Base-by-base conservation (phyloP, 2,797 vertebrate genomes). In the Arctocebus calabarensis region DNA sequence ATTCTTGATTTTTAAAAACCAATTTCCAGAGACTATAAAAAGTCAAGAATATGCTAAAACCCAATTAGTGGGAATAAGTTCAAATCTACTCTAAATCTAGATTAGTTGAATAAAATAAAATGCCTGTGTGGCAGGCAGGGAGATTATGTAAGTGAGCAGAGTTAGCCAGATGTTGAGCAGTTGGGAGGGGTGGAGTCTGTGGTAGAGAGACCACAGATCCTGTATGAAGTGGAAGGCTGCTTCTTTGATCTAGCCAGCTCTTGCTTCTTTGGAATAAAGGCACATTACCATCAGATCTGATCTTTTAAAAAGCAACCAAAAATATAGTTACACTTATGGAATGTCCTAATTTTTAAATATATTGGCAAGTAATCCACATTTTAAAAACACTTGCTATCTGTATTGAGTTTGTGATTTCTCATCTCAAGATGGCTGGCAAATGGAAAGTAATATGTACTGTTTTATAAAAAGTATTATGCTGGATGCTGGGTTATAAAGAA, bases 1-100 rank as follows among this genome's bases (percentile, higher is more conserved):
- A 91, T 23, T 91, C 64, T 62, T 96, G 37, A 90, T 79, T 91
- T 94, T 81, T 68, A 55, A 52, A 91, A 89, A 62, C 4, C 16
- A 52, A n/a, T 73, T 93, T 88, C 27, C 59, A 66, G 70, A 94
- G 45, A 71, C 22, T 45, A 48, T 64, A 83, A 74, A 81, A 93
- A 52, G n/a, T 48, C 11, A 95, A 87, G 43, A 5, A 71, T 84
- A 23, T 40, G 0, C 3, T 93, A 64, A 91, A 84, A 82, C 4
- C 43, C 86, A 90, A 66, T 79, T 40, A 90, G 66, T 81, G 23
- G 66, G 73, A 77, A 11, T 48, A 77, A 84, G 8, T 62, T 66
- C 88, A 59, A 48, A 74, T 87, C 23, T 57, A 37, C 37, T 74
- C 19, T 22, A 83, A 37, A 4, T 89, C 52, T 83, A 75, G 66